Evolutionary conservation across 2,888 invertebrate genomes (phyloP), one percentile per base, ranked within the genome.

Genomic region (Petrolisthes cinctipes): DNA sequence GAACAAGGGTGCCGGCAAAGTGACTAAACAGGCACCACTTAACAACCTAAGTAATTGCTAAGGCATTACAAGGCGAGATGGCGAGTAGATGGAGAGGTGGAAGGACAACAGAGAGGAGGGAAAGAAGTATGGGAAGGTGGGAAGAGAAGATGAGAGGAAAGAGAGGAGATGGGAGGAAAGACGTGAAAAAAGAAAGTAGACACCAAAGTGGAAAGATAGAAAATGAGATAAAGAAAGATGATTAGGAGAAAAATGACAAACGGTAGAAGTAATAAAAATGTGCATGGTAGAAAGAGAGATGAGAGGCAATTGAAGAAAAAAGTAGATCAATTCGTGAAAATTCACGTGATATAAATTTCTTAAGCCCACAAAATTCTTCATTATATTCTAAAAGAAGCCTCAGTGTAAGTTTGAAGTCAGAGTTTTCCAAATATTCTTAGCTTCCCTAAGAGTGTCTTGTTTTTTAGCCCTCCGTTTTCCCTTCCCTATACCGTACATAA

Each of bases 1-100:
- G 80, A 57, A 57, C 20, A 56, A 78, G 80, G 57, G 80, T 23
- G 80, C 23, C 61, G 80, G 56, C 57, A 56, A 80, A 80, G 80
- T 80, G 80, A 80, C 80, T 80, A 80, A 37, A 80, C 80, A 56
- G 80, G 80, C 80, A 80, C 80, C 80, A 57, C 57, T 80, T 80
- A 80, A 80, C 80, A 80, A 56, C 80, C 80, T 80, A 80, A 80
- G 80, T 80, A 80, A 80, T 80, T 80, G 57, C 80, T 57, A 23
- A 57, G 23, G 23, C 80, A 80, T 57, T 56, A 57, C 80, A 56
- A 56, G 57, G 80, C 54, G 80, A 20, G 78, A 78, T 78, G 78
- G 54, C 20, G 37, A 37, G 37, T 37, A 37, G 37, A 80, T 54
- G 61, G 54, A 20, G 79, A 79, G 17, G 56, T 20, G 57, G 80